Percentiles rank a stretch among this genome's conserved stretches.
These are phyloP conservation scores for Melospiza georgiana DNA, from an alignment of 2,113 vertebrate genomes.

Conservation along the genomic window DNA sequence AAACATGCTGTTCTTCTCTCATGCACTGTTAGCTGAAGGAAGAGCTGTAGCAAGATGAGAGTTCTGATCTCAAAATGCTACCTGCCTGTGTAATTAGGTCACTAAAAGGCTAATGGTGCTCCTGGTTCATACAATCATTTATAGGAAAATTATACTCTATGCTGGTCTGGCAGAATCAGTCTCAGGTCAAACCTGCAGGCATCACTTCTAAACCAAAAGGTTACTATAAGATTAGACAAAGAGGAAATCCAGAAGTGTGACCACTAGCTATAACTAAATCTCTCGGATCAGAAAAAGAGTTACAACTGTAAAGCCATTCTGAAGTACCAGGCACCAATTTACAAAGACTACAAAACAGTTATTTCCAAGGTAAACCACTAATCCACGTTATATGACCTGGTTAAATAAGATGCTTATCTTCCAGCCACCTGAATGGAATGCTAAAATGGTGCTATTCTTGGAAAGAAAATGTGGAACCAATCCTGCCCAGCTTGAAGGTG, in stretches of 20 bases:
- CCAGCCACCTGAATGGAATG: neutral
- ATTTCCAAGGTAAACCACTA: neutral
- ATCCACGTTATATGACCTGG: neutral
- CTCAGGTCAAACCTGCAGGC: neutral
- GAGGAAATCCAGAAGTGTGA: neutral
- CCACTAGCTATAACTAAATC: neutral
- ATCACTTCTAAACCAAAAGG: neutral
- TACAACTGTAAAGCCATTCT: neutral
- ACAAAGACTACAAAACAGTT: neutral
- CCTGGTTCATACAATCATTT: neutral
- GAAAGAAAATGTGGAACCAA: neutral
- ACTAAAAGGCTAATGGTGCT: neutral
- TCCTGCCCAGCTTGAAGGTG: neutral
- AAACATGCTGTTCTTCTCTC: neutral
- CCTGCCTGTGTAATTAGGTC: neutral
- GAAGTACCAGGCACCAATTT: neutral
- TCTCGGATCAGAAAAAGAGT: neutral
- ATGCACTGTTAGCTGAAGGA: neutral
- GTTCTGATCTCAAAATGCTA: conserved; percentile 12
- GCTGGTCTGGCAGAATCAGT: neutral
- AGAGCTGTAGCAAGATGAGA: conserved; percentile 4
- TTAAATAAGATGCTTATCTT: neutral
- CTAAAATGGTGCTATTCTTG: neutral
- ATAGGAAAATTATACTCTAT: neutral
- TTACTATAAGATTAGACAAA: neutral